Conservation (phyloP, 2,888 invertebrate genomes). For the Mycalesis mineus region DNA sequence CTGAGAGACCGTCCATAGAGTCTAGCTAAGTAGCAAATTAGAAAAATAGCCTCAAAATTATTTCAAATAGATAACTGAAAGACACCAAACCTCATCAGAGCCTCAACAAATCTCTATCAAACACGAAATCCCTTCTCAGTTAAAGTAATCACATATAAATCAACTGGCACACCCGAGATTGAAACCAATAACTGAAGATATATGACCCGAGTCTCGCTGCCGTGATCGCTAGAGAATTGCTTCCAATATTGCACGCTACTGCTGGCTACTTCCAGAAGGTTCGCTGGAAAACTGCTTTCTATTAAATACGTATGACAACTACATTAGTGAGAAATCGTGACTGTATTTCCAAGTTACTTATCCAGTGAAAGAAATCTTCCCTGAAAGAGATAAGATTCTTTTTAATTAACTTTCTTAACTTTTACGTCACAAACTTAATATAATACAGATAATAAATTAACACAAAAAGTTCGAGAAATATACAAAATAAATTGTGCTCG, state of each 20-base stretch:
- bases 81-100: background rate
- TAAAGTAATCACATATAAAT: conserved; percentile 3
- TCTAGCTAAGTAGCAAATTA: no score
- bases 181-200: conserved; percentile 23
- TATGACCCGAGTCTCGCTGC: conserved; percentile 13
- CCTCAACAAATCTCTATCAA: background rate
- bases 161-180: conserved; percentile 18
- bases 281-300: background rate
- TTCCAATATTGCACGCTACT: background rate
- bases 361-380: no score
- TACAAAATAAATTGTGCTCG: no score
- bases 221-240: conserved; percentile 19
- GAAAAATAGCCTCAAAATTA: no score
- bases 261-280: background rate
- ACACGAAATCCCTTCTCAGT: background rate
- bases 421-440: no score
- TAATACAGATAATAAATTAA: no score
- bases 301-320: background rate
- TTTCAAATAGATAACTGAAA: background rate
- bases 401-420: no score
- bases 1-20: no score
- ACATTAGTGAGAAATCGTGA: background rate
- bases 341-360: background rate
- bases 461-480: no score
- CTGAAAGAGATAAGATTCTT: no score